Evolutionary conservation across 2,113 vertebrate genomes (phyloP), one percentile per base, ranked within the genome.

Genomic region (Trematocara unimaculatum): DNA sequence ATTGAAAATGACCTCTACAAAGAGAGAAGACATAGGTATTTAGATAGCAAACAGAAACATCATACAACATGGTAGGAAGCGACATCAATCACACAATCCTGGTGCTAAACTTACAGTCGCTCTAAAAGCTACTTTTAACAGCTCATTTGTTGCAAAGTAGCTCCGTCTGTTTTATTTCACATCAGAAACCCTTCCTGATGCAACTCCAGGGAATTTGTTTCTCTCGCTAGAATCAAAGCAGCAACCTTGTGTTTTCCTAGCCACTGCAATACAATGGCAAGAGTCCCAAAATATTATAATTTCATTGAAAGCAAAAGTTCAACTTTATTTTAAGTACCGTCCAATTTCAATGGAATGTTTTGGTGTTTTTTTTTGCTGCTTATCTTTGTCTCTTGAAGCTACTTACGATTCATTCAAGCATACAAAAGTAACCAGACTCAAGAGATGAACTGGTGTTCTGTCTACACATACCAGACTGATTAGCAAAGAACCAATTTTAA

Each of bases 41-140:
- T 47, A 47, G 5, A 45, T 0, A 45, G 14, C 23, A 74, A 72
- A 74, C 40, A 29, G 20, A 70, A 70, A 70, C 40, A 40, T 72
- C 12, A 72, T 45, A 6, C 67, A 72, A 45, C 38, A 72, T 26
- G 20, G 67, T 72, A 72, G 38, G 8, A 72, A 26, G 40, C 5
- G 3, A 10, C 13, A 45, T 72, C 20, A 72, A 17, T 72, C 38
- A 26, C 40, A 26, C 64, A 67, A 40, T 40, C 62, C 11, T 23
- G 35, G 62, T 0, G 7, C 62, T 67, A 40, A 67, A 14, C 62
- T 67, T 40, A 67, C 1, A 67, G n/a, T 23, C 4, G 4, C 18
- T 38, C 62, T 67, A 26, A 70, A 26, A 15, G 13, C 64, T 70
- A 70, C 35, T 70, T 70, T 40, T n/a, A 64, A n/a, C 60, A 35